Conservation (phyloP, 2,888 invertebrate species). For the Trichogramma evanescens region DNA sequence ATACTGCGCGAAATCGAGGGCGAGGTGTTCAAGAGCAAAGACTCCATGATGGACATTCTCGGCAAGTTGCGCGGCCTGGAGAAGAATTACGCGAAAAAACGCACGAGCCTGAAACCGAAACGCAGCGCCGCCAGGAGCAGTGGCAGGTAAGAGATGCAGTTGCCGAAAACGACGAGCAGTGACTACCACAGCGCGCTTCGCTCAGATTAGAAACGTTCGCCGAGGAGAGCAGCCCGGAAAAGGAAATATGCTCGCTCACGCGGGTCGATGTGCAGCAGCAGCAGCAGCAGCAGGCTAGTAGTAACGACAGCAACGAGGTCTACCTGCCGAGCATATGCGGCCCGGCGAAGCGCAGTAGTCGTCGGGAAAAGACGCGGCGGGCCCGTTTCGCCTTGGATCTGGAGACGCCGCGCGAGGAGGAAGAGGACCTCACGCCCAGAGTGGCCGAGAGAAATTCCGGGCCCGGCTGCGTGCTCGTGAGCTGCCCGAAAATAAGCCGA, state of each 20-base stretch:
- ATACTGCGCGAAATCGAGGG: no score
- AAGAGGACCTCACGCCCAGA: background rate
- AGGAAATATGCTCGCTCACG: slow-evolving; percentile 18
- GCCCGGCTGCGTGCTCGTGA: no score
- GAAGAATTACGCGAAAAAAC: slow-evolving; percentile 4
- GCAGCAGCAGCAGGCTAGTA: no score
- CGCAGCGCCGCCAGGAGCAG: background rate
- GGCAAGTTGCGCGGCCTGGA: background rate
- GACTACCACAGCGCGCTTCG: no score
- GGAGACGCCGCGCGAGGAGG: slow-evolving; percentile 2
- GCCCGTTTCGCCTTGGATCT: background rate
- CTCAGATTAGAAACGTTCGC: background rate
- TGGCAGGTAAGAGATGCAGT: background rate
- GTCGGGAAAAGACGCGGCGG: no score
- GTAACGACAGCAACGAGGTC: background rate
- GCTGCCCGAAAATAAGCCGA: no score
- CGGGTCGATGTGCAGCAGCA: background rate
- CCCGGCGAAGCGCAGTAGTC: no score
- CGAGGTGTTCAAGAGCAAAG: no score
- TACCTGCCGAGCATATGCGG: slow-evolving; percentile 6
- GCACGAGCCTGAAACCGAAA: background rate
- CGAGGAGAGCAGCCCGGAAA: background rate
- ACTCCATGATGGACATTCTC: no score
- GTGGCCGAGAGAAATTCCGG: no score
- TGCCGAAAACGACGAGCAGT: background rate